These are phyloP conservation scores for Thamnophis sirtalis DNA, from an alignment of 2,113 vertebrate species.

Conservation along the genomic window DNA sequence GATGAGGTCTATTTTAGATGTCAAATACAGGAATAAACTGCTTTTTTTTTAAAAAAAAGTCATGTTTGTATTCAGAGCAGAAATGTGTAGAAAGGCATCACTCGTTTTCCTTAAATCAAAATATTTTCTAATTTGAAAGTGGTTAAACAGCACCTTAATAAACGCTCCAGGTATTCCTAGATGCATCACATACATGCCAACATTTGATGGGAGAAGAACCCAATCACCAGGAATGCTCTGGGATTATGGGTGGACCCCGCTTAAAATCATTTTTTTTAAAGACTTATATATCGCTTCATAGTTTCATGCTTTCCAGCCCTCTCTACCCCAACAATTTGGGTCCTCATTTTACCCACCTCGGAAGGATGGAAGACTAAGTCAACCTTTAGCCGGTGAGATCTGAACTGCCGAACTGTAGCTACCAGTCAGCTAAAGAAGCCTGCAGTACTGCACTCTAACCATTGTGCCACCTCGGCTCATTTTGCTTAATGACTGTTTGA, in stretches of 20 bases:
- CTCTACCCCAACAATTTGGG: no score
- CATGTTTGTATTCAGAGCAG: neutral
- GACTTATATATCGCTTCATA: no score
- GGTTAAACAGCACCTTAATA: neutral
- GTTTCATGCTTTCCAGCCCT: no score
- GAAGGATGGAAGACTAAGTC: no score
- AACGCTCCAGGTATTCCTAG: neutral
- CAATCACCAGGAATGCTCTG: neutral
- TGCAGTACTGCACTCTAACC: no score
- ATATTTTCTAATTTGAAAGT: neutral
- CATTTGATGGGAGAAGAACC: neutral
- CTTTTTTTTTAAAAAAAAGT: neutral
- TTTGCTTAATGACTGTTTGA: neutral
- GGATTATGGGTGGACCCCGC: neutral
- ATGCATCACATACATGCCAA: neutral
- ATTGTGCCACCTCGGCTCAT: no score
- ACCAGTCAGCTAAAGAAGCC: no score
- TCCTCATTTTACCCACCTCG: no score
- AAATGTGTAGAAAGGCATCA: neutral
- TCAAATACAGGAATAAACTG: neutral
- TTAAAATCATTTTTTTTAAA: neutral
- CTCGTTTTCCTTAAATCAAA: neutral
- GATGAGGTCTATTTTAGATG: neutral
- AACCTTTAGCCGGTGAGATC: no score
- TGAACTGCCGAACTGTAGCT: no score